Conservation (phyloP, 1,140 invertebrate species). For the Achatina immaculata region DNA sequence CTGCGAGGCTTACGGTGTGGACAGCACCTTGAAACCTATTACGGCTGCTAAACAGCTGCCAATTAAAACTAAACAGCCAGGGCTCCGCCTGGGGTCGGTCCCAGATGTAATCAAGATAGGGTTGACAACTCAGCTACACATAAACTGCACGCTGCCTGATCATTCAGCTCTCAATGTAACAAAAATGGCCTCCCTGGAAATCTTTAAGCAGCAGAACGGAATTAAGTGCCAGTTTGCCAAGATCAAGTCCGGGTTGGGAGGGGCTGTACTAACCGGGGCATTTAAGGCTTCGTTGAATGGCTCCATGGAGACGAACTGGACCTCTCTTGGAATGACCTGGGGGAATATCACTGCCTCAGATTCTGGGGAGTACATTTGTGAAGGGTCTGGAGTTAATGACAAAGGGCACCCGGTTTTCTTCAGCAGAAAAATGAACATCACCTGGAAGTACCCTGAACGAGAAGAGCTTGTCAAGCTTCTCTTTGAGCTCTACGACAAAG, state of each 20-base stretch:
- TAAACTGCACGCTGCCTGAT: background rate
- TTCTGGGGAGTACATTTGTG: background rate
- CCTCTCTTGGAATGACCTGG: background rate
- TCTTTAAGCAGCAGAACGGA: background rate
- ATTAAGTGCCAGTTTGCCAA: background rate
- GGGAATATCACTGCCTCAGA: background rate
- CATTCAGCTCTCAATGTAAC: background rate
- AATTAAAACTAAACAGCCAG: background rate
- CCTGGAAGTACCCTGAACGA: background rate
- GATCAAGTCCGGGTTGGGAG: background rate
- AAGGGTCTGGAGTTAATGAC: background rate
- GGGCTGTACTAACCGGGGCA: background rate
- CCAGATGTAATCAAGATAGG: background rate
- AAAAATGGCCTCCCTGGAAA: background rate
- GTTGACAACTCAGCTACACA: background rate
- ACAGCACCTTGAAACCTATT: background rate
- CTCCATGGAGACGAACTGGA: background rate
- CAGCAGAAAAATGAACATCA: background rate
- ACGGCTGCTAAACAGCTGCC: background rate
- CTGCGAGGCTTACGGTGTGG: background rate
- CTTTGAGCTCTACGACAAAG: background rate
- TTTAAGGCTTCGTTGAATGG: background rate
- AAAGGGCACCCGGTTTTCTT: background rate
- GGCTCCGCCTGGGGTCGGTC: background rate
- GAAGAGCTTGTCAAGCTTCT: background rate